Conservation (phyloP, 2,113 vertebrate species). For the Mirza zaza region DNA sequence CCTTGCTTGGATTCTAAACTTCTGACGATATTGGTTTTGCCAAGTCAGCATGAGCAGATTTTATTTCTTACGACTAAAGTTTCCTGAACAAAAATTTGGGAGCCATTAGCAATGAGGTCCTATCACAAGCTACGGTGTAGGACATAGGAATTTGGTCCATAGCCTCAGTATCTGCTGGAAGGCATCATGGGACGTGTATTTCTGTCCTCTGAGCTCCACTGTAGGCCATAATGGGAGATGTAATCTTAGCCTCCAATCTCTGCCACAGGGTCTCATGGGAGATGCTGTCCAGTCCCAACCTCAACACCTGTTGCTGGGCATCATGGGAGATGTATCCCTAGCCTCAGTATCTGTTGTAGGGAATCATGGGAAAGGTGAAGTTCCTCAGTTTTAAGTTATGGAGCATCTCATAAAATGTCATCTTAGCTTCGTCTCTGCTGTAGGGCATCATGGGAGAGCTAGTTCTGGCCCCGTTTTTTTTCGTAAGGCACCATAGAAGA, state of each 20-base stretch:
- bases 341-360: neutral
- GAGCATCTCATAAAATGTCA: neutral
- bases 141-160: neutral
- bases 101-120: neutral
- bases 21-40: constrained; percentile 44
- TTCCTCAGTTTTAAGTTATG: neutral
- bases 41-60: constrained; percentile 62
- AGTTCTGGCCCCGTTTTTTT: neutral
- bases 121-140: neutral
- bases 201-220: neutral
- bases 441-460: neutral
- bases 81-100: constrained; percentile 43
- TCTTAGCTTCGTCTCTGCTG: neutral
- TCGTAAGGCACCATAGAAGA: neutral
- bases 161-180: neutral
- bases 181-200: neutral
- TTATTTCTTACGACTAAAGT: constrained; percentile 51
- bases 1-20: constrained; percentile 43
- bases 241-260: neutral
- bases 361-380: neutral
- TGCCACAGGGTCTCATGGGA: neutral
- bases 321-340: neutral
- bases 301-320: neutral
- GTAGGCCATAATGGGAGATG: neutral
- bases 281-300: neutral